phyloP scores from a whole-genome alignment of 2,797 vertebrate genomes.

The Loris lydekkerianus region DNA sequence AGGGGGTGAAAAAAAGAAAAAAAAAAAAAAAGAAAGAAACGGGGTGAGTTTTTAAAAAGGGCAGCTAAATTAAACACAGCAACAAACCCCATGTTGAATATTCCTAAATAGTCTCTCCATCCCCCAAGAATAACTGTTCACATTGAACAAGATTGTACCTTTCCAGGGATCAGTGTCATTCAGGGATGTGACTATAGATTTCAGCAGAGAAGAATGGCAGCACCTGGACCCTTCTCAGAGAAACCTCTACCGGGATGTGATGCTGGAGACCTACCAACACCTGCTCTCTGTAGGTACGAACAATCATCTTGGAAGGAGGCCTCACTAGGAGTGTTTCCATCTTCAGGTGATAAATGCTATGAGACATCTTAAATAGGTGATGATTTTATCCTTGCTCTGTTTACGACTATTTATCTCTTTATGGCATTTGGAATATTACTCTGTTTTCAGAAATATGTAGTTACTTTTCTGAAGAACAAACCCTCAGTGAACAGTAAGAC shows the following conservation, averaged over 20 bases:
- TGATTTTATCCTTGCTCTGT: conserved; percentile 18
- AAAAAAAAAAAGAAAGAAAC: too few relatives aligned
- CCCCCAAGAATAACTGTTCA: background rate
- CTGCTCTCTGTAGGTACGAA: conserved; percentile 76
- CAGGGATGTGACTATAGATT: conserved; percentile 77
- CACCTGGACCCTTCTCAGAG: conserved; percentile 71
- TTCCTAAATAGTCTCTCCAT: conserved; percentile 10
- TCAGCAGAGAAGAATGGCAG: conserved; percentile 81
- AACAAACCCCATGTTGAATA: background rate
- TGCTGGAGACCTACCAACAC: conserved; percentile 78
- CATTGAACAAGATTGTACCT: conserved; percentile 57
- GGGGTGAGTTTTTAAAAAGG: background rate
- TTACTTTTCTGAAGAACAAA: conserved; percentile 37
- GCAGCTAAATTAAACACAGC: background rate
- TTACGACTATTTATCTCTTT: background rate
- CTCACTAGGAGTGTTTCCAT: background rate
- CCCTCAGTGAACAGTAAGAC: background rate
- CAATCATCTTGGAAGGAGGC: background rate
- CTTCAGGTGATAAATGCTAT: background rate
- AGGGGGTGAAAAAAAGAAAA: too few relatives aligned
- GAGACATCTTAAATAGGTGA: background rate
- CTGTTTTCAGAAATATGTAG: background rate
- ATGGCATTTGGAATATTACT: background rate
- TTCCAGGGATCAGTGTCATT: conserved; percentile 76
- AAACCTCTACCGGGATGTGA: conserved; percentile 75